A percentile compares a stretch with the other conserved stretches of the same genome.
phyloP scores from a whole-genome alignment of 2,797 vertebrate genomes.

The Myripristis murdjan region DNA sequence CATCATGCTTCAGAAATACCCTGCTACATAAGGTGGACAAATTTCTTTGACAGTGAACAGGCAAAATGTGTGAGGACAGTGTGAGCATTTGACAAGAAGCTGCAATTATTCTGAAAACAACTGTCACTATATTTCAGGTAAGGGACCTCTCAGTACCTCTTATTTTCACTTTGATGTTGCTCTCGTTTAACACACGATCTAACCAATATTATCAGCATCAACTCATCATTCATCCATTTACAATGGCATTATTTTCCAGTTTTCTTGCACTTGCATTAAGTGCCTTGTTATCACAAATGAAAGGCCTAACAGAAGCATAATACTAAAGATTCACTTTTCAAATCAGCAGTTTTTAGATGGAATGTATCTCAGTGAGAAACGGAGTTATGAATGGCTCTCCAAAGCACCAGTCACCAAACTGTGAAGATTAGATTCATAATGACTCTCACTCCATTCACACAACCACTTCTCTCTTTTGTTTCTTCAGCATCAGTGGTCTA shows the following conservation, averaged over 20 bases:
- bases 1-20: constrained; percentile 73
- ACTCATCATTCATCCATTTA: constrained; percentile 17
- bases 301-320: constrained; percentile 41
- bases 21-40: constrained; percentile 38
- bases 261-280: constrained; percentile 25
- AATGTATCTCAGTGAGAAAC: constrained; percentile 43
- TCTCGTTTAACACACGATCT: constrained; percentile 33
- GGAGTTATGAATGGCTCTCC: constrained; percentile 30
- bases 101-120: constrained; percentile 29
- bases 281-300: constrained; percentile 37
- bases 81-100: constrained; percentile 57
- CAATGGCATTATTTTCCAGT: constrained; percentile 45
- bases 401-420: constrained; percentile 46
- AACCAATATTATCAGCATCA: constrained; percentile 33
- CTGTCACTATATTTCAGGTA: constrained; percentile 19
- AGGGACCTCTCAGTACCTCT: constrained; percentile 2
- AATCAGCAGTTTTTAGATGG: constrained; percentile 36
- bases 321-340: constrained; percentile 34
- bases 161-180: constrained; percentile 16
- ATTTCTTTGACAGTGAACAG: constrained; percentile 47
- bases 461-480: not conserved
- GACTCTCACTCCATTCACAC: constrained; percentile 41
- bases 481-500: constrained; percentile 21
- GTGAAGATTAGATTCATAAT: constrained; percentile 4
- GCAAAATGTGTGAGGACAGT: constrained; percentile 57